Conservation (phyloP, 2,113 vertebrate genomes). For the Petaurus breviceps region DNA sequence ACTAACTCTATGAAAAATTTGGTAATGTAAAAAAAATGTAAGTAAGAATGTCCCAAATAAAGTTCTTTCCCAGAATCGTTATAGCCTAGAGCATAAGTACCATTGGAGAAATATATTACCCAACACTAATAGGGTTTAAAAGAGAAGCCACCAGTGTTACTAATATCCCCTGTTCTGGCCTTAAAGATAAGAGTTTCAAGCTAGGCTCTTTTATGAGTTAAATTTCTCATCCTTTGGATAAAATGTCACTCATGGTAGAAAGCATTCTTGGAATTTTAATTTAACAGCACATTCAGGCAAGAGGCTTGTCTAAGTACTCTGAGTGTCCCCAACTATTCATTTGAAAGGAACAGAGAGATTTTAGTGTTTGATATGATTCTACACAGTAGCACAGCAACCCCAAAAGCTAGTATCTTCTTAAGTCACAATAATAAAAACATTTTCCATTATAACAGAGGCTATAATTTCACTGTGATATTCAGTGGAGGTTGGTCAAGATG, state of each 20-base stretch:
- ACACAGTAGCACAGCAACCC: neutral
- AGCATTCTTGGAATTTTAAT: slow-evolving; percentile 62
- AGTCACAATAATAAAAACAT: neutral
- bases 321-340: neutral
- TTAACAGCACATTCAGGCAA: slow-evolving; percentile 72
- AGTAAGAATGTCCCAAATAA: slow-evolving; percentile 54
- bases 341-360: neutral
- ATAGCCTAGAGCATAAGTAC: slow-evolving; percentile 46
- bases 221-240: slow-evolving; percentile 79
- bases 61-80: slow-evolving; percentile 65
- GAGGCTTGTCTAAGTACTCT: slow-evolving; percentile 11
- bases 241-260: slow-evolving; percentile 72
- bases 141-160: slow-evolving; percentile 76
- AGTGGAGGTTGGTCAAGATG: neutral
- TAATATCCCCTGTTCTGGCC: slow-evolving; percentile 81
- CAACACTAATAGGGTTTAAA: slow-evolving; percentile 76
- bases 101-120: slow-evolving; percentile 79
- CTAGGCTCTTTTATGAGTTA: slow-evolving; percentile 77
- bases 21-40: slow-evolving; percentile 40
- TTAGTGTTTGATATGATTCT: neutral
- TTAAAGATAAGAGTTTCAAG: slow-evolving; percentile 80
- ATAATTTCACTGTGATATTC: neutral
- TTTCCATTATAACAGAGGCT: neutral
- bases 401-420: neutral
- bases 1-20: neutral